Conservation (phyloP, 2,113 vertebrate species). For the Pogona vitticeps region DNA sequence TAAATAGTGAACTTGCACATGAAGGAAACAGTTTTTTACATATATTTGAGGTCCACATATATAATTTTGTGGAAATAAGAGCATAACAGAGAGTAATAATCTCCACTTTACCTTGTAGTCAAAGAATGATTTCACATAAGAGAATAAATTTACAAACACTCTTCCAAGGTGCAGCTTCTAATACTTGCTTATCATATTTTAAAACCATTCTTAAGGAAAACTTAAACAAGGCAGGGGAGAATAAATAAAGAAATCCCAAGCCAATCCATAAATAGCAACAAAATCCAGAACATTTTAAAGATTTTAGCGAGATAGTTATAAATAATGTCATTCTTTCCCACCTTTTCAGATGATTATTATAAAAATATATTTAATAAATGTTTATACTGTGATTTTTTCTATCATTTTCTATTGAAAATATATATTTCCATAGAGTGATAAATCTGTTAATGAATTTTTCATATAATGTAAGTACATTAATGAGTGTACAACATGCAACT, state of each 20-base stretch:
- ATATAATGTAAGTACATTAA: constrained; percentile 53
- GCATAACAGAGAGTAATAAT: not conserved
- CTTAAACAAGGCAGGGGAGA: not conserved
- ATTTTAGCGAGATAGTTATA: constrained; percentile 33
- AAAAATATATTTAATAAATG: constrained; percentile 80
- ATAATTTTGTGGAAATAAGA: not conserved
- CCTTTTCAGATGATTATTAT: constrained; percentile 67
- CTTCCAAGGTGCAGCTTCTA: constrained; percentile 24
- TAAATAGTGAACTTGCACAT: constrained; percentile 42
- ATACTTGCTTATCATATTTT: constrained; percentile 28
- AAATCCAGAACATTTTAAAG: constrained; percentile 41
- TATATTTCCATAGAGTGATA: constrained; percentile 69
- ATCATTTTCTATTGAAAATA: constrained; percentile 70
- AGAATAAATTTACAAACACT: not conserved
- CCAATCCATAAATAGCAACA: constrained; percentile 29
- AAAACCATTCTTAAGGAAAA: constrained; percentile 20
- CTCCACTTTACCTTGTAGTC: not conserved
- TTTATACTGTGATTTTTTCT: constrained; percentile 57
- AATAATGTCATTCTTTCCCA: constrained; percentile 58
- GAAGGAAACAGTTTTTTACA: constrained; percentile 37
- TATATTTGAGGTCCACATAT: constrained; percentile 38
- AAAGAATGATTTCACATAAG: not conserved
- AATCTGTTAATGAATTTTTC: constrained; percentile 61
- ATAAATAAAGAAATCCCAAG: constrained; percentile 1
- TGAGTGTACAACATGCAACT: constrained; percentile 49